Percentiles rank a stretch among this genome's conserved stretches.
Evolutionary conservation across 2,888 invertebrate species (phyloP).

Genomic region (Stenodema calcarata): DNA sequence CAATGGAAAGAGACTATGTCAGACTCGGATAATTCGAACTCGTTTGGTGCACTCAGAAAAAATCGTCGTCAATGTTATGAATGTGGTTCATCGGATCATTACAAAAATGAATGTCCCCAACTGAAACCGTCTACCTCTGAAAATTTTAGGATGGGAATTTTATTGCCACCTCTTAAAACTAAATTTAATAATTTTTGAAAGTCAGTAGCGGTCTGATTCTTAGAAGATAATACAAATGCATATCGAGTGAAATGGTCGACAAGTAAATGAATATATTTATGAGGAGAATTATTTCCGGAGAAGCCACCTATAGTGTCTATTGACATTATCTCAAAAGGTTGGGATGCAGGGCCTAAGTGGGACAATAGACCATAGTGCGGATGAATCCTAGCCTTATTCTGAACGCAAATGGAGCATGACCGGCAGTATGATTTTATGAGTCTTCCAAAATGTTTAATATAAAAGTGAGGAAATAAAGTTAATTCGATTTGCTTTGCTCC

Average conservation of each 20-base stretch:
- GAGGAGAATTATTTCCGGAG: conserved; percentile 57
- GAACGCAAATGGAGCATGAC: neutral
- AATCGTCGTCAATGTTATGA: no score
- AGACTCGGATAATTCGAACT: no score
- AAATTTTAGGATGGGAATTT: neutral
- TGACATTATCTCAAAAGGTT: conserved; percentile 58
- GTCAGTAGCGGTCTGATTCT: conserved; percentile 56
- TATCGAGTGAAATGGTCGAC: conserved; percentile 58
- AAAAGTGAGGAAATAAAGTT: neutral
- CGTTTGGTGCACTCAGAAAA: no score
- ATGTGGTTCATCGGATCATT: no score
- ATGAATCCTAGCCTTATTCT: neutral
- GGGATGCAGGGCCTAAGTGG: conserved; percentile 55
- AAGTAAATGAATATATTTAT: conserved; percentile 58
- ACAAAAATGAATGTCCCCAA: no score
- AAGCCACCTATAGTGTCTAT: conserved; percentile 59
- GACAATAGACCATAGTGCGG: neutral
- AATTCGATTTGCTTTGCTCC: conserved; percentile 3
- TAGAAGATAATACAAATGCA: conserved; percentile 57
- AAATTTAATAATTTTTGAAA: conserved; percentile 23
- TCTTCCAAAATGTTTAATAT: neutral
- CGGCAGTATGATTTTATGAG: neutral
- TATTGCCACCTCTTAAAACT: conserved; percentile 16
- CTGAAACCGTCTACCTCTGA: no score
- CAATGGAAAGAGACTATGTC: no score